Base-by-base conservation (phyloP, 1,140 invertebrate species). In the Megalopta genalis region DNA sequence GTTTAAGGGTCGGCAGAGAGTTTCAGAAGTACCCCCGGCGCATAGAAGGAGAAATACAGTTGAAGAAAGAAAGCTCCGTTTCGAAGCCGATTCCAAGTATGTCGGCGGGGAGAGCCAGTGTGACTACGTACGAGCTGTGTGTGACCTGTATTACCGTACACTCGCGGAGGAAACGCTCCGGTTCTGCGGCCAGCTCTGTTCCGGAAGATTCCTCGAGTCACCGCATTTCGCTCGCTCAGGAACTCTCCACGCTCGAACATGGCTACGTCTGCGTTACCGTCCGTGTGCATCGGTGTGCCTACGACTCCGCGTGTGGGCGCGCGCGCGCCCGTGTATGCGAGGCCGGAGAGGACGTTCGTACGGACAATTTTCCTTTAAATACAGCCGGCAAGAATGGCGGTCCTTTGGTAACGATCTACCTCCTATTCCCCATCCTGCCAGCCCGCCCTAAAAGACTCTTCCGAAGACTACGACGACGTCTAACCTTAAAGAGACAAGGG, bases 281-380 rank as follows among this genome's bases (percentile, higher is more conserved):
- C 1, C 32, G 32, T 32, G 32, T 32, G 32, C 32, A 1, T 32
- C 32, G 32, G 32, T 4, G 32, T 32, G 32, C 4, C 4, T 4
- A 32, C 32, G 1, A 4, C 4, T 4, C 32, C 32, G 32, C 32
- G 32, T 32, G 32, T 32, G 32, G 1, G 32, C 4, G 21, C 3
- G 16, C 6, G 54, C 42, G 63, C 18, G n/a, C n/a, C n/a, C n/a
- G n/a, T n/a, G 42, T 32, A 32, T 21, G 64, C 32, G 32, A 32
- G 59, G 65, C 57, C 21, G 42, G 49, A 16, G 37, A 18, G 66
- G 72, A 83, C 77, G 80, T 83, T 81, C 78, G 68, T 72, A 66
- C 66, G 75, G 83, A 84, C 81, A 86, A 88, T 86, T 84, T 87
- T 87, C 83, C 82, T 83, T 87, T 88, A 88, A 87, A 89, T 88